These are phyloP conservation scores for Pantherophis alleghaniensis DNA, from an alignment of 2,797 vertebrate species.

Conservation along the genomic window DNA sequence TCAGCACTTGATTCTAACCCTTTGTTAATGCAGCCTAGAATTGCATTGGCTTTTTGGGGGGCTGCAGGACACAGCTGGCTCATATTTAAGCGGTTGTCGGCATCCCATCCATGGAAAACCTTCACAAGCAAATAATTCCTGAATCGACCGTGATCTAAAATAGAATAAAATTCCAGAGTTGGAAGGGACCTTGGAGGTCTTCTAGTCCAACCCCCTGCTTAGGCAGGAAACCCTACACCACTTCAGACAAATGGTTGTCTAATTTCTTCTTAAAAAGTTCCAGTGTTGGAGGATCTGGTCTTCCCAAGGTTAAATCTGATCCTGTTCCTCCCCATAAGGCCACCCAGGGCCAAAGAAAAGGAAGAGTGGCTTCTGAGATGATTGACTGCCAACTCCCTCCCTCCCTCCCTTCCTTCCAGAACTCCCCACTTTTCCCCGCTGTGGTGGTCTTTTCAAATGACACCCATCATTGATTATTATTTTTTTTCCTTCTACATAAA, in stretches of 20 bases:
- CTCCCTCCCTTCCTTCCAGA: neutral
- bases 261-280: too few species aligned
- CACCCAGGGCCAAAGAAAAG: neutral
- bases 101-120: neutral
- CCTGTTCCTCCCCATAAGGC: neutral
- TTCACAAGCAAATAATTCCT: neutral
- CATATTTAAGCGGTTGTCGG: too few species aligned
- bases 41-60: too few species aligned
- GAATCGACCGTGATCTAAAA: too few species aligned
- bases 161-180: too few species aligned
- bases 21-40: too few species aligned
- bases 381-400: neutral
- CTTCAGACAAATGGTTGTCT: too few species aligned
- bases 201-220: too few species aligned
- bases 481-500: neutral
- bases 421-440: fast-evolving
- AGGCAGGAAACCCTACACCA: too few species aligned
- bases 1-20: too few species aligned
- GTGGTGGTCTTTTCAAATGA: fast-evolving
- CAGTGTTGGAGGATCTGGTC: neutral
- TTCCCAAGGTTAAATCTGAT: neutral
- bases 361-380: neutral
- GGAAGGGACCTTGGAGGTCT: too few species aligned
- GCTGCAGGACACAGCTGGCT: too few species aligned
- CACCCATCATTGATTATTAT: fast-evolving